Base-by-base conservation (phyloP, 1,140 invertebrate genomes). In the Stenopsyche tienmushanensis region DNA sequence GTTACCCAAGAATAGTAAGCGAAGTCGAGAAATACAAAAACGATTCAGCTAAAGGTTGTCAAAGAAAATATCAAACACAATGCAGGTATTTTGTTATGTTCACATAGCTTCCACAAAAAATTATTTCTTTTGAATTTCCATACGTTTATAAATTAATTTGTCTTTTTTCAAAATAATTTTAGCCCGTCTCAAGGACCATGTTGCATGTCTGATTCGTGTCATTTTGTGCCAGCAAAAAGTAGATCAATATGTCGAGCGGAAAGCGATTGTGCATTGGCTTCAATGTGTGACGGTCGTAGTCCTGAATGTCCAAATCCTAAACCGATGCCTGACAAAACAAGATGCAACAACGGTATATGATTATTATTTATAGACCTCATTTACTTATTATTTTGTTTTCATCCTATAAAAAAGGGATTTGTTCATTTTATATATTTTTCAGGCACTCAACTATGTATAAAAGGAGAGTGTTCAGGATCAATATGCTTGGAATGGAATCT, bases 101-200 rank as follows among this genome's bases (percentile, higher is more conserved):
- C 8, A 60, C 23, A 53, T 8, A 23, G 24, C 17, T 18, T 23
- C 9, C 21, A 53, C 7, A 9, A 47, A 21, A 24, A 25, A 53
- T 53, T 21, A 10, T 21, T 21, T 9, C 15, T 21, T 53, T 53
- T 53, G 7, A 53, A 53, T 7, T 9, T 49, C 17, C 5, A n/a
- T 49, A 49, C 17, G 18, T 49, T 9, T 9, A 9, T 5, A 17
- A 55, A 65, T 72, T 66, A 9, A 63, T 50, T 54, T n/a, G 34
- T 15, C 23, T 13, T 59, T 21, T 3, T 57, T 23, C 15, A 53
- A 65, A 66, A 13, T 60, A 24, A 17, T 55, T 65, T 71, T 81
- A 96, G 94, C 77, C 96, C 97, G 0, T 96, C 94, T 64, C 91
- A 98, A 85, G 97, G 97, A 17, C 95, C 96, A 24, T 99, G 97